Base-by-base conservation (phyloP, 2,113 vertebrate species). In the Dendrocopos noguchii region DNA sequence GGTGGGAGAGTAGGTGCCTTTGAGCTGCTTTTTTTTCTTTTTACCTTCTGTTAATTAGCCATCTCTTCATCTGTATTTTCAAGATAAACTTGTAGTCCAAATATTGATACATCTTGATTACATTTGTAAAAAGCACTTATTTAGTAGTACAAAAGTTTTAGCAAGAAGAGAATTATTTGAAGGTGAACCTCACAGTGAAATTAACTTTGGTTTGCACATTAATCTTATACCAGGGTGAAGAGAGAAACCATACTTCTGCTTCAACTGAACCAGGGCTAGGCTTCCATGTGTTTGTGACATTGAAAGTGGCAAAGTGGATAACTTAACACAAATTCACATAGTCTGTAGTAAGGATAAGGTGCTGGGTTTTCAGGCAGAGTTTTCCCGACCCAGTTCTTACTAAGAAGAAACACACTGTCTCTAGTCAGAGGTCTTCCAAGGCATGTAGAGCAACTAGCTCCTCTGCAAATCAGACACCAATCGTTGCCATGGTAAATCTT, bases 1-100 rank as follows among this genome's bases (percentile, higher is more conserved):
- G 0, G 1, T 6, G 12, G 15, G 9, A 15, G 15, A 3, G 31
- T 9, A 36, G 11, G 3, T 24, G 17, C 20, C 4, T 34, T 6
- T 39, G 33, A 22, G 14, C 27, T 42, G 10, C 59, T 74, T 25
- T 33, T n/a, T 50, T 39, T 9, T 63, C 74, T 25, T 36, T 29
- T 46, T 61, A 7, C 14, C 9, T 20, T 34, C 11, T 39, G 47
- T 52, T 19, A 29, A 6, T 50, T 66, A 55, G 13, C 68, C 21
- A 34, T 78, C 47, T 70, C 60, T 79, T 71, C 64, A 55, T 14
- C 34, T 36, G 8, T 24, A 44, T 75, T 84, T 91, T 27, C 44
- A 66, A 44, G 46, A 31, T 57, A 59, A 67, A 53, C n/a, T 17
- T 5, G 42, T 8, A 31, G 31, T 29, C 34, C 31, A 70, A 44